Conservation (phyloP, 2,888 invertebrate species). For the Eupithecia subfuscata region DNA sequence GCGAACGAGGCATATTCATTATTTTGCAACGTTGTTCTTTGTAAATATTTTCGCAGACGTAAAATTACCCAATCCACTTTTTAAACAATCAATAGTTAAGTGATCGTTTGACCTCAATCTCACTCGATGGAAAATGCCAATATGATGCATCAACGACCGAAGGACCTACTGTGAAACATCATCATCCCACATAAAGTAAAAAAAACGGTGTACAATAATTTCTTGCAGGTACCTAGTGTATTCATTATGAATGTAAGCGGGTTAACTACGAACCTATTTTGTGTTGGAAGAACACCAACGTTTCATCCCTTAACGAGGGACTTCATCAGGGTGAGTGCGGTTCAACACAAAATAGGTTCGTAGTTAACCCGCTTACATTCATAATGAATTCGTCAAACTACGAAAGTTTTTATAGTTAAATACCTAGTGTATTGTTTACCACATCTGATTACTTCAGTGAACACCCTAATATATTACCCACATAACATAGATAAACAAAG, state of each 20-base stretch:
- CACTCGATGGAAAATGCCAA: background rate
- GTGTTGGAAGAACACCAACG: no score
- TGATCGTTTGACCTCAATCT: background rate
- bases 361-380: no score
- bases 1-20: slow-evolving; percentile 40
- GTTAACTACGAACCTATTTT: no score
- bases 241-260: no score
- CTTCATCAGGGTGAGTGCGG: no score
- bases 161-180: background rate
- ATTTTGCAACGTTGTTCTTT: slow-evolving; percentile 31
- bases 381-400: no score
- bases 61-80: background rate
- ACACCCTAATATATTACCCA: slow-evolving; percentile 20
- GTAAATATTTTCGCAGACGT: background rate
- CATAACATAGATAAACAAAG: slow-evolving; percentile 50
- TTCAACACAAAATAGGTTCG: no score
- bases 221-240: background rate
- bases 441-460: background rate
- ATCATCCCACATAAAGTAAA: background rate
- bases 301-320: no score
- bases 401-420: no score
- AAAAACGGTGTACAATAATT: background rate
- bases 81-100: background rate
- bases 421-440: background rate
- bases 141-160: background rate